These are phyloP conservation scores for Enteromius afrohamiltoni DNA, from an alignment of 2,797 vertebrate genomes.

Conservation along the genomic window DNA sequence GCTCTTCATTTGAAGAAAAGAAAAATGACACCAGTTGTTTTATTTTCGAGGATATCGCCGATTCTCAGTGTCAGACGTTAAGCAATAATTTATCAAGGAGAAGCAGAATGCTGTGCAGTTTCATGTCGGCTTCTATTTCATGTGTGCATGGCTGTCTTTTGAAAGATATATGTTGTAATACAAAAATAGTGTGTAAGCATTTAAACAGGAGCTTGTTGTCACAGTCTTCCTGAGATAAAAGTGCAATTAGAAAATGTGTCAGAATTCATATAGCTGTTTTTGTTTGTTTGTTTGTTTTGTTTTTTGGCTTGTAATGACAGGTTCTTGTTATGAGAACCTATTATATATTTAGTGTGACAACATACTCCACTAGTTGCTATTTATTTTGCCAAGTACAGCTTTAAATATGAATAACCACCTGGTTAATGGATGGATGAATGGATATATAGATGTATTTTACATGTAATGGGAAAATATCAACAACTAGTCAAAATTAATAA, in stretches of 20 bases:
- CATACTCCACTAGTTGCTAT: background rate
- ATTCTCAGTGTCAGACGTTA: background rate
- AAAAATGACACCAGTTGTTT: background rate
- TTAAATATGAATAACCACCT: background rate
- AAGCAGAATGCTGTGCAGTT: background rate
- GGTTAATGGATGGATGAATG: background rate
- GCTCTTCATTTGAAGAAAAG: constrained; percentile 23
- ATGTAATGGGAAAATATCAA: no score
- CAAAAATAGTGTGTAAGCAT: background rate
- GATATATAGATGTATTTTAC: no score
- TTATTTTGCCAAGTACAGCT: background rate
- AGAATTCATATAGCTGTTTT: background rate
- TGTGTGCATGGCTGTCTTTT: background rate
- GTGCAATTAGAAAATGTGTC: background rate
- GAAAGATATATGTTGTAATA: background rate
- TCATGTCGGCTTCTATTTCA: background rate
- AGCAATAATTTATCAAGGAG: constrained; percentile 15
- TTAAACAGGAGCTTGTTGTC: background rate
- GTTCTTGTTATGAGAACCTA: background rate
- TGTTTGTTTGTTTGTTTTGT: no score
- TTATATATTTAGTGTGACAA: background rate
- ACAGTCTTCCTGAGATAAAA: background rate
- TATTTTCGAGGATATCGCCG: background rate
- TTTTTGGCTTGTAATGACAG: background rate
- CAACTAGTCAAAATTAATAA: background rate